Evolutionary conservation across 30 jellyfish, hydroid and myxozoan species (phyloP).

Genomic region (Aurelia aurita complex sp. Pacific): DNA sequence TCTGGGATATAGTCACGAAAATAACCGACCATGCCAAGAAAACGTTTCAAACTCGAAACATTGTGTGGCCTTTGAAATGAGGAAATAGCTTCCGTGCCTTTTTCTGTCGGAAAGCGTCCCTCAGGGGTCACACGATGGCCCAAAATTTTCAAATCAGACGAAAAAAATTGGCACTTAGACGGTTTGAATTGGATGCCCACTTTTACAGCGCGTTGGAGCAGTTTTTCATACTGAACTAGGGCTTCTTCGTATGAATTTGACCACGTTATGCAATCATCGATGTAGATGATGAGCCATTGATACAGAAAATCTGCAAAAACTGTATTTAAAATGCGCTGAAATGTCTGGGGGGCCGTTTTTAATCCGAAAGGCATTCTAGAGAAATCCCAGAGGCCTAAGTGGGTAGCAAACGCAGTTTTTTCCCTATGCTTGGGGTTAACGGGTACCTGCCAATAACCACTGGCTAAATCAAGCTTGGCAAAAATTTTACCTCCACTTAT

Average conservation of each 20-base stretch:
- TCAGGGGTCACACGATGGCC: conserved; percentile 38
- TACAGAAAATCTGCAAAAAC: conserved; percentile 9
- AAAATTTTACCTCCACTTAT: conserved; percentile 3
- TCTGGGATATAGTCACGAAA: conserved; percentile 10
- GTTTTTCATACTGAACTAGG: conserved; percentile 4
- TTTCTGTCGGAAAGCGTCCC: conserved; percentile 29
- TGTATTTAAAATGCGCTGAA: conserved; percentile 16
- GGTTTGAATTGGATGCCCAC: conserved; percentile 41
- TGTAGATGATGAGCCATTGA: conserved; percentile 29
- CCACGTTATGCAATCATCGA: conserved; percentile 52
- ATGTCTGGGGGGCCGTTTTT: conserved; percentile 24
- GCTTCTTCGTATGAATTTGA: conserved; percentile 33
- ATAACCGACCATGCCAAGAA: conserved; percentile 48
- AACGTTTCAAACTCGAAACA: background rate
- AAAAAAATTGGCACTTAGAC: conserved; percentile 40
- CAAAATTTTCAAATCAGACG: conserved; percentile 17
- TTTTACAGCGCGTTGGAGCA: conserved; percentile 17
- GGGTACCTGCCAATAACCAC: conserved; percentile 32
- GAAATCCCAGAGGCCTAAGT: conserved; percentile 23
- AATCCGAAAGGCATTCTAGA: conserved; percentile 40
- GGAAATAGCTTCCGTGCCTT: conserved; percentile 20
- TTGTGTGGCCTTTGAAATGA: conserved; percentile 1
- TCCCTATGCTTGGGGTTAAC: conserved; percentile 21
- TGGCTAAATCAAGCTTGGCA: conserved; percentile 4
- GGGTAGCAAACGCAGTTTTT: conserved; percentile 39